Evolutionary conservation across 1,140 invertebrate genomes (phyloP), one percentile per base, ranked within the genome.

Genomic region (Drosophila erecta): DNA sequence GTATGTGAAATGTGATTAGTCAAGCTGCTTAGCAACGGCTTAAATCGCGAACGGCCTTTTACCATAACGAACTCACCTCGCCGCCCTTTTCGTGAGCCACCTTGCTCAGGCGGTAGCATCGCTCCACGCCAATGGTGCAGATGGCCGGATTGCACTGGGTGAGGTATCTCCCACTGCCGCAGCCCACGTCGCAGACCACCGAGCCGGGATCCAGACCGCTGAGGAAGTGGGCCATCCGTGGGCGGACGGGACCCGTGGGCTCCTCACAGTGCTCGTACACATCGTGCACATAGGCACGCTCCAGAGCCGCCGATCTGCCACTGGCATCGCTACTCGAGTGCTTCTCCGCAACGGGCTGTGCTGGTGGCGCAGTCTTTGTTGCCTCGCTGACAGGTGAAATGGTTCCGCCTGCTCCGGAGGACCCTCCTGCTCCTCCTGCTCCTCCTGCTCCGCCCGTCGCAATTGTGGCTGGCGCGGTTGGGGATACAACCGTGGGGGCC

Each of bases 261-360:
- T 95, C 94, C 76, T 95, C 95, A 71, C 96, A 96, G 76, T 96
- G 96, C 90, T 98, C 96, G 93, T 98, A 99, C 55, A 98, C 97
- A 89, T 98, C 97, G 93, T 98, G 97, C 17, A 99, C 98, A 93
- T 98, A 98, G 56, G 97, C 96, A 93, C 97, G 96, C 94, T 98
- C 98, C 86, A 98, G 94, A 81, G 97, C 97, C 77, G 98, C 94
- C 43, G 93, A 94, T 66, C 94, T 93, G 59, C 92, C 91, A 58
- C 78, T 92, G 60, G 91, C 76, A 79, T 92, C 90, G 66, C 79
- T 90, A 4, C 74, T 66, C 66, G 73, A 59, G 10, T 51, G 74
- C 62, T 80, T 64, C 22, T 54, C 50, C 38, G 35, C 8, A 50
- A 75, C 47, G 60, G 78, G 15, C 38, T 81, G 57, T 11, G 30